Evolutionary conservation across 2,113 vertebrate genomes (phyloP).

Genomic region (Mystacornis crossleyi): DNA sequence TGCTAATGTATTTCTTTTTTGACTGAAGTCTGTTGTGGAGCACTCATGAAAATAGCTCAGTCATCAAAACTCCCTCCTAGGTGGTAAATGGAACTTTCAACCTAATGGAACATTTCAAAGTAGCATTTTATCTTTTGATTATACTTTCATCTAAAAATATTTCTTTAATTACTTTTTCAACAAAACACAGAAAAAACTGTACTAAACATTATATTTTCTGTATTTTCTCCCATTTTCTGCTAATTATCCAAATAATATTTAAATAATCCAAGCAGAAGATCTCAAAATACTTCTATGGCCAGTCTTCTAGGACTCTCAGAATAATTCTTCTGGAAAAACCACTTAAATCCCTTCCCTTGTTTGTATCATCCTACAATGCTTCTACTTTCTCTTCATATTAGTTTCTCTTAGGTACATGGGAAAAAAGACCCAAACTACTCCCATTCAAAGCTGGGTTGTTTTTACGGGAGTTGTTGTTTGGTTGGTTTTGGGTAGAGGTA

Average conservation of each 20-base stretch:
- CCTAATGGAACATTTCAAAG: background rate
- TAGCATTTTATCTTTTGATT: background rate
- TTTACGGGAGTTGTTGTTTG: rapidly evolving
- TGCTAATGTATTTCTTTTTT: background rate
- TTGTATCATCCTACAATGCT: background rate
- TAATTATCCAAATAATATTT: background rate
- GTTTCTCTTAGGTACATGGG: background rate
- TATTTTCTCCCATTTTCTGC: background rate
- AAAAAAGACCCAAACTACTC: background rate
- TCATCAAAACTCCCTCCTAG: background rate
- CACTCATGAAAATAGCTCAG: background rate
- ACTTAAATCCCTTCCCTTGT: background rate
- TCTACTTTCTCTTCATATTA: background rate
- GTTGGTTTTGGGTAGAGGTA: background rate
- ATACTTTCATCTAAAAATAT: background rate
- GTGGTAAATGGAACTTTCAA: background rate
- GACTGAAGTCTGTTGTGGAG: rapidly evolving
- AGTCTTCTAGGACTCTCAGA: background rate
- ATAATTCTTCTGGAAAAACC: background rate
- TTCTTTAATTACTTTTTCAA: background rate
- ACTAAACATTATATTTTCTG: background rate
- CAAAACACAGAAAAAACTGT: background rate
- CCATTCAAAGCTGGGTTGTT: background rate
- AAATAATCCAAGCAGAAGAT: background rate
- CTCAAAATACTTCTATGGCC: background rate